These are phyloP conservation scores for Halcyon leucocephala DNA, from an alignment of 2,797 vertebrate genomes.

Conservation along the genomic window DNA sequence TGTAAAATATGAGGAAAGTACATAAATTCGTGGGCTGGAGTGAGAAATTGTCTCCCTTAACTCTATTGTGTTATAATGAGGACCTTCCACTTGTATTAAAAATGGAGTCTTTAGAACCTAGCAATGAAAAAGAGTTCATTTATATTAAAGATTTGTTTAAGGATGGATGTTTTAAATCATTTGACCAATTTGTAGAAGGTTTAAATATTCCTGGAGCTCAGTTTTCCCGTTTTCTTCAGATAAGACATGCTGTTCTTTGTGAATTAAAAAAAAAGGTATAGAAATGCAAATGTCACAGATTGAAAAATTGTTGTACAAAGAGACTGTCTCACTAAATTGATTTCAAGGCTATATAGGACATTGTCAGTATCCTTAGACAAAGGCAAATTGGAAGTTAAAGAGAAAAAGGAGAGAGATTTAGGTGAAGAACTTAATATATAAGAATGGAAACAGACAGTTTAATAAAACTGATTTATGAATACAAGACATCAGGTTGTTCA, in stretches of 20 bases:
- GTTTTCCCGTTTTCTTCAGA: slow-evolving; percentile 46
- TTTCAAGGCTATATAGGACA: slow-evolving; percentile 74
- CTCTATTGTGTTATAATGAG: slow-evolving; percentile 75
- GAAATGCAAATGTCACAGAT: slow-evolving; percentile 79
- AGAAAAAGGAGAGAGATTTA: slow-evolving; percentile 57
- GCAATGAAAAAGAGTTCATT: slow-evolving; percentile 68
- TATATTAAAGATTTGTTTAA: slow-evolving; percentile 72
- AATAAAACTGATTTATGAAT: slow-evolving; percentile 64
- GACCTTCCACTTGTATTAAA: slow-evolving; percentile 68
- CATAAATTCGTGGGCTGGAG: slow-evolving; percentile 77
- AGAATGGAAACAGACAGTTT: slow-evolving; percentile 39
- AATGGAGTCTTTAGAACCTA: slow-evolving; percentile 66
- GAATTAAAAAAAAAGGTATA: slow-evolving; percentile 75
- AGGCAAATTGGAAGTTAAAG: slow-evolving; percentile 67
- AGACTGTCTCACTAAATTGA: slow-evolving; percentile 74
- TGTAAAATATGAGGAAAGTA: slow-evolving; percentile 60
- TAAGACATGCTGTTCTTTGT: slow-evolving; percentile 66
- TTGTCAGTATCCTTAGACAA: slow-evolving; percentile 71
- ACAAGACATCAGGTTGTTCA: slow-evolving; percentile 48
- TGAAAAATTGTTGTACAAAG: slow-evolving; percentile 75
- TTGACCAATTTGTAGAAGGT: slow-evolving; percentile 66
- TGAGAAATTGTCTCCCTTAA: slow-evolving; percentile 74
- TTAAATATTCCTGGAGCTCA: slow-evolving; percentile 70
- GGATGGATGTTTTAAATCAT: slow-evolving; percentile 65
- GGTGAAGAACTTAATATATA: slow-evolving; percentile 62